Percentiles rank a stretch among this genome's conserved stretches.
These are phyloP conservation scores for Bucorvus abyssinicus DNA, from an alignment of 2,797 vertebrate species.

Conservation along the genomic window DNA sequence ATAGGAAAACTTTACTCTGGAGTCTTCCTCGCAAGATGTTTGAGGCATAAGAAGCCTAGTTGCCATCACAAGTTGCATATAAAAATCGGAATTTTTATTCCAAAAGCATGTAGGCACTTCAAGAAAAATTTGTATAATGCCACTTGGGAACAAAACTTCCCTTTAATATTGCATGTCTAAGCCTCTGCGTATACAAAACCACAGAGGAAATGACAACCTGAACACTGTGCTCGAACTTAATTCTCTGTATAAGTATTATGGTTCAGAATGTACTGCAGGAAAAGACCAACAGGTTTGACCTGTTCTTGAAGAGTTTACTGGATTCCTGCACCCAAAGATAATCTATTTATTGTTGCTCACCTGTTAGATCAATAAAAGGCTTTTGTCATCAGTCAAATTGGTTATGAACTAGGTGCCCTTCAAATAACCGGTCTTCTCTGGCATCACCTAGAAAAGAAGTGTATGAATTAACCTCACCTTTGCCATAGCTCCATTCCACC, in stretches of 20 bases:
- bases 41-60: background rate
- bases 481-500: background rate
- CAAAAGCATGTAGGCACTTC: background rate
- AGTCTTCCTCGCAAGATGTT: background rate
- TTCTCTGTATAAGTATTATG: background rate
- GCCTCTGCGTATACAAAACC: background rate
- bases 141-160: background rate
- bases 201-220: background rate
- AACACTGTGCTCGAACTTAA: background rate
- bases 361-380: background rate
- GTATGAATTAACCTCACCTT: background rate
- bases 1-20: background rate
- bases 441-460: background rate
- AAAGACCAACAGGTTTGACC: conserved; percentile 34
- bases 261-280: background rate
- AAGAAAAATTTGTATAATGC: background rate
- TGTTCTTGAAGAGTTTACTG: conserved; percentile 3
- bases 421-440: background rate
- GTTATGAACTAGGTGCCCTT: background rate
- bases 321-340: background rate
- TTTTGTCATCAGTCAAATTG: background rate
- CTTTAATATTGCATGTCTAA: background rate
- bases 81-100: background rate
- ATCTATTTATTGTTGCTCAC: conserved; percentile 2
- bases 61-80: fast-evolving